Percentiles rank a stretch among this genome's conserved stretches.
Conservation (phyloP, 2,797 vertebrate species). For the Phataginus tetradactyla region DNA sequence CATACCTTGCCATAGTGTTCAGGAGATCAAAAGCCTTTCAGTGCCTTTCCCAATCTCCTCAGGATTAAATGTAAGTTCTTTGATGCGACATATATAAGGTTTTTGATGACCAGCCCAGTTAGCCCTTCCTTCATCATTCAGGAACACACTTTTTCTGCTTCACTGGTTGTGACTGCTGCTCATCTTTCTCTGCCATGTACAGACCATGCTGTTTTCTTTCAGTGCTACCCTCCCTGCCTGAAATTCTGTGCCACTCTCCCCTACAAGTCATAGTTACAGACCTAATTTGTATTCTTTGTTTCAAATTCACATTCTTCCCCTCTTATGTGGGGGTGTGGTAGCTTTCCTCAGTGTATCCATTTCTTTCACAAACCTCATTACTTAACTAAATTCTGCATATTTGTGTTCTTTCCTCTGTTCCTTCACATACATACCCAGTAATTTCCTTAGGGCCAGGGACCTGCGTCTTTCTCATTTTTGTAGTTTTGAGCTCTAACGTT, state of each 20-base stretch:
- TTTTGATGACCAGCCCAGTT: neutral
- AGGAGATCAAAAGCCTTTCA: neutral
- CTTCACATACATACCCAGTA: neutral
- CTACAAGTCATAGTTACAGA: neutral
- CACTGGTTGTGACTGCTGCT: neutral
- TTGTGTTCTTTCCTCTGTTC: neutral
- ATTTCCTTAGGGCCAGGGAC: neutral
- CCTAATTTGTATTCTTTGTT: constrained; percentile 6
- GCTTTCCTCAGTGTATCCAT: neutral
- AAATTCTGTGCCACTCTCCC: neutral
- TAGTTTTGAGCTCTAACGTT: constrained; percentile 32
- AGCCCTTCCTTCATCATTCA: neutral
- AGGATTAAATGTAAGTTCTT: neutral
- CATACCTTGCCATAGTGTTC: neutral
- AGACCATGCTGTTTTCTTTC: neutral
- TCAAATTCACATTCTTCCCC: constrained; percentile 5
- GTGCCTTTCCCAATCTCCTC: neutral
- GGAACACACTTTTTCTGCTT: neutral
- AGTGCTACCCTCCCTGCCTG: neutral
- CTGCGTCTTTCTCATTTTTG: constrained; percentile 10
- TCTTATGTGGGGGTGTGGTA: neutral
- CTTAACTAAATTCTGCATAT: neutral
- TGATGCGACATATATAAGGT: neutral
- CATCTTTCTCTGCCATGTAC: neutral
- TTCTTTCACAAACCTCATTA: constrained; percentile 12